Conservation (phyloP, 2,113 vertebrate genomes). For the Oncorhynchus mykiss region DNA sequence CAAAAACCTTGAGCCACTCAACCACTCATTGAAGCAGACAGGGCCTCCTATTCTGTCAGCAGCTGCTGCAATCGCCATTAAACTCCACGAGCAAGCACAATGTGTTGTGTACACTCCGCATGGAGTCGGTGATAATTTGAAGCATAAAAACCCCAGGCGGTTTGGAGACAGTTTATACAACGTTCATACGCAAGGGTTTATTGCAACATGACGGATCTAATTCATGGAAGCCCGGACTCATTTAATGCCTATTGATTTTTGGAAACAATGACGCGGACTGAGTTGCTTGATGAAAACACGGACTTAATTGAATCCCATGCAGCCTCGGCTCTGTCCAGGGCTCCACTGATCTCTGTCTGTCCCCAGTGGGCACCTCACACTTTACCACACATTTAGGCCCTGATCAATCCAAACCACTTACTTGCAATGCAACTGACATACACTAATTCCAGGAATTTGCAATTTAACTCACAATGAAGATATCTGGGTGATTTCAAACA, state of each 20-base stretch:
- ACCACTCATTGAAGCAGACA: constrained; percentile 36
- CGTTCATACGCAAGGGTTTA: constrained; percentile 23
- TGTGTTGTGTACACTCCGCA: constrained; percentile 11
- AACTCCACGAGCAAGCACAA: constrained; percentile 39
- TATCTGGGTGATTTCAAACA: too few species aligned
- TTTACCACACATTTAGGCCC: background rate
- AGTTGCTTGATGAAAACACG: constrained; percentile 37
- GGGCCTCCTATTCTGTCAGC: constrained; percentile 5
- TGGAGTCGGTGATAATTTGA: constrained; percentile 11
- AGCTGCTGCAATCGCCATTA: constrained; percentile 21
- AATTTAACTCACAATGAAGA: too few species aligned
- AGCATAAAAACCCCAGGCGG: constrained; percentile 4
- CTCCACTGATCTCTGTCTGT: background rate
- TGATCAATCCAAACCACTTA: too few species aligned
- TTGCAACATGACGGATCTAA: constrained; percentile 23
- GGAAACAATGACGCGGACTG: constrained; percentile 31
- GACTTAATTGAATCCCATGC: constrained; percentile 42
- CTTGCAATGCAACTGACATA: too few species aligned
- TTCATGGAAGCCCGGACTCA: constrained; percentile 39
- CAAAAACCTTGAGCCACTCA: constrained; percentile 14
- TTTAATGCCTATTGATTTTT: constrained; percentile 54
- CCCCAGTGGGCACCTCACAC: background rate
- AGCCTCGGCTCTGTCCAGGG: background rate
- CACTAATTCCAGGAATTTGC: too few species aligned
- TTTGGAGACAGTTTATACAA: constrained; percentile 7